Base-by-base conservation (phyloP, 2,888 invertebrate species). In the Drosophila algonquin region DNA sequence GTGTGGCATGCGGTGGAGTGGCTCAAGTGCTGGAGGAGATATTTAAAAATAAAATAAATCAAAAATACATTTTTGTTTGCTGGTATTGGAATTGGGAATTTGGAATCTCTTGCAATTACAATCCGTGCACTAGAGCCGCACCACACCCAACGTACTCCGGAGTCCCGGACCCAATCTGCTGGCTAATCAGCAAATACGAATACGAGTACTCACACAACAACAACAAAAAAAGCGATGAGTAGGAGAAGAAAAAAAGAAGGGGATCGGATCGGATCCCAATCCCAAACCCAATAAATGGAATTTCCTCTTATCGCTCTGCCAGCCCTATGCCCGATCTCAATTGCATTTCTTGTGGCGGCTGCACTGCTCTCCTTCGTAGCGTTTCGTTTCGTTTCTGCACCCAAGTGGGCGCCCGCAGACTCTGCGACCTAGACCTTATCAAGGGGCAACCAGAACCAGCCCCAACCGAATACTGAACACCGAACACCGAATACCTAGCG, bases 231-330 rank as follows among this genome's bases (percentile, higher is more conserved):
- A 58, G 24, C 47, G n/a, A 30, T 24, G 44, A 55, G 24, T 51
- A 53, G 48, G 48, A 70, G 60, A 53, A 53, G 52, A 24, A 24
- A 24, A 24, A 24, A 24, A 24, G 21, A 14, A 7, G 40, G 40
- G 40, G 14, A 40, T 40, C n/a, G 65, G 16, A 88, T 21, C 21
- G 21, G 21, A 21, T 21, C 21, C 21, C 21, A 21, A 21, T 82
- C 72, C 82, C 86, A 83, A 86, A 82, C 71, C 82, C 86, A 83
- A 86, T 86, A 83, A 83, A 83, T 80, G 86, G 88, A 76, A 83
- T 88, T 83, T 80, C 18, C 69, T 45, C 83, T 88, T 83, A 83
- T 83, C 88, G 74, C 45, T 56, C 45, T 35, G 30, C 56, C 52
- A 57, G 55, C 46, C 27, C 45, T 40, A 27, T 32, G 8, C 52